Base-by-base conservation (phyloP, 2,888 invertebrate genomes). In the Prosapia bicincta region DNA sequence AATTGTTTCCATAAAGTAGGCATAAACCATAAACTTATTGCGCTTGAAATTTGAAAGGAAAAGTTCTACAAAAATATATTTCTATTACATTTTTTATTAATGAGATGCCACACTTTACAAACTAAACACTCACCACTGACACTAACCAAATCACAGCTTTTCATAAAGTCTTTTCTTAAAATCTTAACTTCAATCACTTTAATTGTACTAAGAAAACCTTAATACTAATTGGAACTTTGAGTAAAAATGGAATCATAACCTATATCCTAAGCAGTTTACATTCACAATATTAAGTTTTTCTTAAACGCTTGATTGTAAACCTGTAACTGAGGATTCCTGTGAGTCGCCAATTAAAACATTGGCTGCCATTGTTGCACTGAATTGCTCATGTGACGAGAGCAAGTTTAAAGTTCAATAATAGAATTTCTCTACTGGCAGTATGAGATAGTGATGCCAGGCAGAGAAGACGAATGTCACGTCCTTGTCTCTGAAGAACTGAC, bases 401-500 rank as follows among this genome's bases (percentile, higher is more conserved):
- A 38, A 28, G 9, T 3, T 28, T 28, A 3, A 28, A 6, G 9
- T 3, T 7, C 9, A 9, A 54, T 20, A 9, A 54, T 3, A 20
- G 3, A 54, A 3, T 1, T 13, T 54, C 54, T 54, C 54, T 54
- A 54, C 54, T 54, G 54, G 54, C 54, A 54, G 69, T 13, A 30
- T 26, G 30, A 28, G 32, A 25, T 9, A 2, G 38, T 71, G 24
- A 23, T 28, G 54, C 54, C 54, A 54, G 54, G 54, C 54, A 54
- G 54, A 54, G 54, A 20, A 30, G 74, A 67, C 67, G 67, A 32
- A 6, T 72, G 76, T 76, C 76, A 76, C 74, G 76, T 68, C n/a
- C 15, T 28, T 24, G 20, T 26, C 65, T 74, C 66, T 0, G 70
- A 26, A 54, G 65, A 54, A n/a, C 54, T 72, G 23, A 78, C 76